Base-by-base conservation (phyloP, 1,140 invertebrate genomes). In the Babylonia areolata region DNA sequence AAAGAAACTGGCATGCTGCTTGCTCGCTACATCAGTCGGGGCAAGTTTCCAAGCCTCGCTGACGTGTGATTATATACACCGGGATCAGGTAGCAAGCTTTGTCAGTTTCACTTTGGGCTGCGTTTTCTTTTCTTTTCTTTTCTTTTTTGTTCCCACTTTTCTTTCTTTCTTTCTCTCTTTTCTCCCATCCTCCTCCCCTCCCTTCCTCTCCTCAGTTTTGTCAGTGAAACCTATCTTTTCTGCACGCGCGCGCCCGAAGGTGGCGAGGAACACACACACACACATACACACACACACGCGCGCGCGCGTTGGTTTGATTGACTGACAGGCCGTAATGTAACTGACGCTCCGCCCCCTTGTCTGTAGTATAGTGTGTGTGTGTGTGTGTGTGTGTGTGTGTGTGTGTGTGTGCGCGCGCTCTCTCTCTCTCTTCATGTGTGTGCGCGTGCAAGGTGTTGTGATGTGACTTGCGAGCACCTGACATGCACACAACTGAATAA, bases 341-440 rank as follows among this genome's bases (percentile, higher is more conserved):
- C 28, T 64, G 12, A 5, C 28, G 5, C 17, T 1, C 28, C 58
- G 15, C 17, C 28, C 15, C 28, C 20, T 64, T 12, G 5, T 23
- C 58, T 64, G 12, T 11, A 12, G 0, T 64, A 64, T 23, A 6
- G 15, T 5, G 12, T 64, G 58, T 64, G 58, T 23, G 12, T 23
- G 58, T 64, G 58, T 64, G 58, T 64, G 58, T 64, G 58, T 64
- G 58, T 64, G 58, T 64, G 58, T 64, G 58, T 64, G 58, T 64
- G 58, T 64, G 58, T 64, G 58, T 64, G 58, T 64, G 58, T 64
- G 58, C 28, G 58, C 28, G 58, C 28, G 58, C 28, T n/a, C n/a
- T n/a, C n/a, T n/a, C n/a, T n/a, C n/a, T n/a, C n/a, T n/a, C 9
- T 51, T 6, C 20, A 20, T 51, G 46, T 20, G 20, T 6, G 46